Evolutionary conservation across 2,888 invertebrate genomes (phyloP), one percentile per base, ranked within the genome.

Genomic region (Epicampocera succincta): DNA sequence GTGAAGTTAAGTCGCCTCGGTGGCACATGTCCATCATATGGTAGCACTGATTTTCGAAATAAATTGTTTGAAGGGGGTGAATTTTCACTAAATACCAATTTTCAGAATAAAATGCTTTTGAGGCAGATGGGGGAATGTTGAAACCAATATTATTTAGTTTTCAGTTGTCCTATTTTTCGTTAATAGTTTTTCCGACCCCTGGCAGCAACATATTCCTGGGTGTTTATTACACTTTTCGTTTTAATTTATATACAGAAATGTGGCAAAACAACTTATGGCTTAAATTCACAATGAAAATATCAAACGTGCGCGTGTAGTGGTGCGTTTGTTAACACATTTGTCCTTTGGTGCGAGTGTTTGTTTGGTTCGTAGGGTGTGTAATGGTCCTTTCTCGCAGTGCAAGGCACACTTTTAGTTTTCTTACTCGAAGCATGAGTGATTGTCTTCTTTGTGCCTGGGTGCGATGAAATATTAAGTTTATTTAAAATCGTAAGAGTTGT

Each of bases 401-500:
- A 40, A 66, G 82, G 78, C 78, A 82, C 82, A 75, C 82, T 82
- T 82, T 65, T 81, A 38, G 9, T 19, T 13, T 15, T 56, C 33
- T 29, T 56, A 11, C 17, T 52, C 17, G n/a, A 50, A 68, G 66
- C 38, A 42, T 60, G 61, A 17, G 17, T 61, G 68, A 25, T 29
- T 69, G 76, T 56, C 54, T 79, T 15, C 79, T 54, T 44, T 38
- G 15, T 66, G 17, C 25, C 38, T 54, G 52, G 25, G 17, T 66
- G 52, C 58, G 68, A 68, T 60, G 29, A 58, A 58, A 65, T 68
- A 68, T 78, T 78, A 46, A 33, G 33, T 33, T 15, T 46, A 25
- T 15, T 15, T 38, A 13, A 13, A 40, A 38, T 21, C 25, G 29
- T 40, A 48, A 17, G 58, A 80, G 81, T 82, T 82, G 82, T 78